These are phyloP conservation scores for Sminthurides aquaticus DNA, from an alignment of 2,888 invertebrate species.

Conservation along the genomic window DNA sequence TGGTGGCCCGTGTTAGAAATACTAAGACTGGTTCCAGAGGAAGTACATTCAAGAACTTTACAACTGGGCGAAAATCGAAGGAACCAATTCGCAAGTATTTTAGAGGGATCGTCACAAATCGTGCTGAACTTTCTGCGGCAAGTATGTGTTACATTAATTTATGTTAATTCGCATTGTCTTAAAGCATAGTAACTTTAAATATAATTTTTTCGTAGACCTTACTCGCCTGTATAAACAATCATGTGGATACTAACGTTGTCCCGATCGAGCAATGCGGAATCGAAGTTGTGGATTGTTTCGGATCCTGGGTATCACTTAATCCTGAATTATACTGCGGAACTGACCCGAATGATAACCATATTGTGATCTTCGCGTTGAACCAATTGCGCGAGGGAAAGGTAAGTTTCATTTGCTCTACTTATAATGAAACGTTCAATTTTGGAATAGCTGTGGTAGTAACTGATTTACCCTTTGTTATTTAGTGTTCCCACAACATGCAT, in stretches of 20 bases:
- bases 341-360: conserved; percentile 33
- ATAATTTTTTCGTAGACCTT: conserved; percentile 7
- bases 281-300: conserved; percentile 38
- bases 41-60: conserved; percentile 72
- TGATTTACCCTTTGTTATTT: conserved; percentile 19
- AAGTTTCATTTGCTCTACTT: conserved; percentile 11
- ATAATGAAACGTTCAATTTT: background rate
- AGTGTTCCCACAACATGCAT: conserved; percentile 55
- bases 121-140: conserved; percentile 64
- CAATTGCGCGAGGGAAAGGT: conserved; percentile 38
- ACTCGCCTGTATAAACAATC: conserved; percentile 9
- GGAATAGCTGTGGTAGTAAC: no score
- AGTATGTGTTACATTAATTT: conserved; percentile 18
- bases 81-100: conserved; percentile 62
- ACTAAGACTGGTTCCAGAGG: conserved; percentile 89
- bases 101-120: conserved; percentile 60
- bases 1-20: conserved; percentile 83
- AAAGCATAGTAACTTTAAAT: no score
- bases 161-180: no score
- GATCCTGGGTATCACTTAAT: conserved; percentile 41
- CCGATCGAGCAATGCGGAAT: conserved; percentile 33
- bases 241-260: conserved; percentile 24
- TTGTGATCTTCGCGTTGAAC: conserved; percentile 33
- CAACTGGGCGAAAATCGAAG: conserved; percentile 82
- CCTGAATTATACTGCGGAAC: conserved; percentile 41